Evolutionary conservation across 2,113 vertebrate genomes (phyloP), one percentile per base, ranked within the genome.

Genomic region (Camarhynchus parvulus): DNA sequence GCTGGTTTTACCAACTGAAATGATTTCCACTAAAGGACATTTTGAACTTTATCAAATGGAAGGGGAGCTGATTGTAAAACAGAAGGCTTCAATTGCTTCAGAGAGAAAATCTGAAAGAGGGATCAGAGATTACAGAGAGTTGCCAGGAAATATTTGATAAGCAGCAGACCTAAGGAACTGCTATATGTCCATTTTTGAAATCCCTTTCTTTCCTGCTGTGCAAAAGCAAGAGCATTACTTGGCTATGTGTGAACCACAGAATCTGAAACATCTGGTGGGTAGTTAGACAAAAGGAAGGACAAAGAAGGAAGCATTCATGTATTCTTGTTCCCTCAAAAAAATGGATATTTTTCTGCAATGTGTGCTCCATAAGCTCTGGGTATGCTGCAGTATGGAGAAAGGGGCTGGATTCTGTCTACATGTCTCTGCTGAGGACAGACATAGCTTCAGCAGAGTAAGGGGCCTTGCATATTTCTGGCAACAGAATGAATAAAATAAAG

Each of bases 141-240:
- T 83, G 55, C 86, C 92, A 93, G 83, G 80, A 97, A 92, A 93
- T 78, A 95, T 87, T 69, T 94, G 95, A 94, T 95, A 92, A 94
- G 86, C 86, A 93, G 89, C 86, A 96, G 92, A 92, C 52, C 33
- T 67, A 68, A 92, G 55, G 61, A 93, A 90, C 89, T 42, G 68
- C 77, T 88, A 78, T 1, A 3, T 68, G 76, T 92, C 83, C 68
- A 42, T 90, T 93, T 92, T 90, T 22, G 1, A 95, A 95, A 95
- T 89, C 83, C 61, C 46, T n/a, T 59, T 90, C 92, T 95, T 96
- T 84, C 86, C 83, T 92, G 91, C 64, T 81, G 64, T 46, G 24
- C 49, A 68, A 93, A 95, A 81, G 4, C 77, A 77, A 62, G 30
- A 86, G 58, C 46, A 50, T 93, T 92, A 59, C 81, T 93, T 93